Percentiles rank a stretch among this genome's conserved stretches.
Evolutionary conservation across 1,140 invertebrate genomes (phyloP).

Genomic region (Sipha flava): DNA sequence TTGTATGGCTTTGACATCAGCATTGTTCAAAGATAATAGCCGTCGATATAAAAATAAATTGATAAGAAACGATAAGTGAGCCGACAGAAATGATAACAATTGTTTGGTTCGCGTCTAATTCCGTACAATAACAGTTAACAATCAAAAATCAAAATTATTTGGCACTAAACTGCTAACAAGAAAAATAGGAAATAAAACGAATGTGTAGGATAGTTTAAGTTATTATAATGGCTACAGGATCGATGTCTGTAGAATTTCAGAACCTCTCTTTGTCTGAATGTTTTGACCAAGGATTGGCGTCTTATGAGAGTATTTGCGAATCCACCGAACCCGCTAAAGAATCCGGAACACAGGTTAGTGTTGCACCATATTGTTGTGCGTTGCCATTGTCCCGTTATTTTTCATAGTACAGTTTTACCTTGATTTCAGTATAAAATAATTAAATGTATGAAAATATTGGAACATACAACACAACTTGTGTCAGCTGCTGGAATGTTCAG

Average conservation of each 20-base stretch:
- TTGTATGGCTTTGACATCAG: too few species aligned
- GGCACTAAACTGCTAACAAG: too few species aligned
- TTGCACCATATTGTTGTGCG: neutral
- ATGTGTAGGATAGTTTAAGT: too few species aligned
- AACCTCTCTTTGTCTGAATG: slow-evolving; percentile 47
- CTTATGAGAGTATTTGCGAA: slow-evolving; percentile 51
- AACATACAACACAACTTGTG: slow-evolving; percentile 67
- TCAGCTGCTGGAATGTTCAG: slow-evolving; percentile 75
- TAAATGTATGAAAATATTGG: slow-evolving; percentile 60
- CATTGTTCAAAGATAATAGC: too few species aligned
- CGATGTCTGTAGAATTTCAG: neutral
- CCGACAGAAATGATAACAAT: too few species aligned
- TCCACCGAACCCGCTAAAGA: slow-evolving; percentile 53
- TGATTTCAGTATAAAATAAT: slow-evolving; percentile 55
- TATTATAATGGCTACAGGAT: neutral
- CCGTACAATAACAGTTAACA: too few species aligned
- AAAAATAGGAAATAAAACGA: too few species aligned
- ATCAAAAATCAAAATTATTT: too few species aligned
- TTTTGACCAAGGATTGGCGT: slow-evolving; percentile 53
- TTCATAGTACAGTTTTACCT: neutral
- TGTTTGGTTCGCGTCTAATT: too few species aligned
- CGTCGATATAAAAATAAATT: too few species aligned
- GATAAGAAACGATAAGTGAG: too few species aligned
- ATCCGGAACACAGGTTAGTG: slow-evolving; percentile 50
- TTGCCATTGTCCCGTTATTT: too few species aligned